These are phyloP conservation scores for Xenus cinereus DNA, from an alignment of 2,113 vertebrate genomes.

Conservation along the genomic window DNA sequence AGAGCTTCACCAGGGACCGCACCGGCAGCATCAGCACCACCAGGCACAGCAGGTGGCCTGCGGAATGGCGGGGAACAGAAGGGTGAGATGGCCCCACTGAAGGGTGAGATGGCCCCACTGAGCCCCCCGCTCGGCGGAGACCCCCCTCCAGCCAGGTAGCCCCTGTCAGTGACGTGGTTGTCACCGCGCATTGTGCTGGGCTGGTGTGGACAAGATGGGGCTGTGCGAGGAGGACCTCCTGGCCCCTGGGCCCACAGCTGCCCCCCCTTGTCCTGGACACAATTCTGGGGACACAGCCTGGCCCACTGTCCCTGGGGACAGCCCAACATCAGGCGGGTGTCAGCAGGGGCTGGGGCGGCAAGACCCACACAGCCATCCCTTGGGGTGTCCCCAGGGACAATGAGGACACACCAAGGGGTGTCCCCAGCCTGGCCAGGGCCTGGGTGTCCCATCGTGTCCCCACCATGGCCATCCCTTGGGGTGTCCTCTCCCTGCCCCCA, in stretches of 20 bases:
- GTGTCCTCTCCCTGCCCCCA: too few relatives aligned
- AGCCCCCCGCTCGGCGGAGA: background rate
- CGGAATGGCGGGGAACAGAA: background rate
- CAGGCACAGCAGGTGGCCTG: conserved; percentile 81
- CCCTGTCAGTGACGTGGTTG: background rate
- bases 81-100: background rate
- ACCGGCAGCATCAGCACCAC: conserved; percentile 80
- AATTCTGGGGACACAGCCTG: background rate
- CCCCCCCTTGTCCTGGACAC: background rate
- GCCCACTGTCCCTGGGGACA: background rate
- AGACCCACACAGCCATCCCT: background rate
- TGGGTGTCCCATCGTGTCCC: background rate
- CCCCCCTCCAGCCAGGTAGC: background rate
- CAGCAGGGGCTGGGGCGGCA: too few relatives aligned
- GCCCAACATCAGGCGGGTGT: background rate
- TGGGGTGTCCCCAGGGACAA: background rate
- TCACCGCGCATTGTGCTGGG: background rate
- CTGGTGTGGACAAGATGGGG: too few relatives aligned
- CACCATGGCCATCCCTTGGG: background rate
- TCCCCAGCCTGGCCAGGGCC: background rate
- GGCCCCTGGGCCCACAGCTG: too few relatives aligned
- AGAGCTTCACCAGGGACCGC: conserved; percentile 81
- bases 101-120: background rate
- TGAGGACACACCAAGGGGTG: background rate
- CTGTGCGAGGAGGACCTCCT: background rate